Base-by-base conservation (phyloP, 2,113 vertebrate species). In the Sebastes fasciatus region DNA sequence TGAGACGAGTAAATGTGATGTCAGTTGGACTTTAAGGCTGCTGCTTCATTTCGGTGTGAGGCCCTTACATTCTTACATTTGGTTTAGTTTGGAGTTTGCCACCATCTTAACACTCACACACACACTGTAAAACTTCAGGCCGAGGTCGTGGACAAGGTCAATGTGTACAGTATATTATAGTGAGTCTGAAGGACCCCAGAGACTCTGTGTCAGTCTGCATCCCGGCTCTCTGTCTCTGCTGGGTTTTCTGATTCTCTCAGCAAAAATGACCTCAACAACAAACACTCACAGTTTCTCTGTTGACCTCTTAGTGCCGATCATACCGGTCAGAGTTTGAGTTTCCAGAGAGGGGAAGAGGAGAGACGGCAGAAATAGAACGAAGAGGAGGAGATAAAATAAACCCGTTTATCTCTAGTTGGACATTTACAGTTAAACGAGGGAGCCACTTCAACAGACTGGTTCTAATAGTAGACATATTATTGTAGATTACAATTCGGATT, bases 101-200 rank as follows among this genome's bases (percentile, higher is more conserved):
- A 23, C 17, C 67, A 2, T 54, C 49, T 40, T 40, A 0, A 6
- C 55, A 17, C 55, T 49, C 46, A 54, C 3, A 42, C 58, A 49
- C 9, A 7, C 40, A 4, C 10, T 23, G 19, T 63, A 2, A 3
- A 2, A 9, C 60, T 66, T 12, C 14, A 26, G 61, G 49, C 11
- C 57, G 9, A 70, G 66, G 77, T 58, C 73, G 0, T 7, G 6
- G 2, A 62, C 54, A 1, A 43, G 86, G 83, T 82, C 82, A n/a
- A 11, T 21, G 65, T 48, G 9, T 0, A 1, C 17, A 4, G n/a
- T 79, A 49, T 81, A 45, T 48, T 23, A 34, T 2, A 23, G 5
- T 10, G 55, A 63, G 3, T n/a, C 6, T 17, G 42, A 58, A 55
- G 14, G 74, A 74, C 74, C 51, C 51, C 43, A 0, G 83, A 55